phyloP scores from a whole-genome alignment of 1,140 invertebrate genomes.

The Aphis gossypii region DNA sequence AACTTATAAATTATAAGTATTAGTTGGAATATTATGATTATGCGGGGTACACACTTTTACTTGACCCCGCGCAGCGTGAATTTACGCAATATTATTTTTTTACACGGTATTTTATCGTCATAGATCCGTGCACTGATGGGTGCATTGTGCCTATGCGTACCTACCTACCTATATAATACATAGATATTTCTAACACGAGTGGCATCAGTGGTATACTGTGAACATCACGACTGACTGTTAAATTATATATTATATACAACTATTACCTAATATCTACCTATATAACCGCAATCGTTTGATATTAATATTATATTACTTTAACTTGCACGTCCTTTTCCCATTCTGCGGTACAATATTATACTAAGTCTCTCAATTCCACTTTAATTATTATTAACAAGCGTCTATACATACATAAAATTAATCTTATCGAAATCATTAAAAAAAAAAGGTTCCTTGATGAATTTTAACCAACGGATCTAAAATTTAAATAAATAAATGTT shows the following conservation, averaged over 20 bases:
- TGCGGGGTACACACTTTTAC: not conserved
- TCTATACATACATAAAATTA: not conserved
- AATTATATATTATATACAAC: not conserved
- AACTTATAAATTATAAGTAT: not conserved
- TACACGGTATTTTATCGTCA: not conserved
- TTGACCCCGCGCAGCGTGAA: not conserved
- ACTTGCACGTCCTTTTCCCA: not conserved
- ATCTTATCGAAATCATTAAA: not conserved
- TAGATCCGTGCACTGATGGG: not conserved
- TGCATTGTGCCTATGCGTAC: not conserved
- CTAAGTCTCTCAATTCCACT: not conserved
- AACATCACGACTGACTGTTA: not conserved
- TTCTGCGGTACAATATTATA: not conserved
- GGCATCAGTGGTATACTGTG: not conserved
- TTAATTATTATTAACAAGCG: not conserved
- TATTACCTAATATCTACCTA: not conserved
- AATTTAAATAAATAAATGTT: not conserved
- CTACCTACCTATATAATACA: not conserved
- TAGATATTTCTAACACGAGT: not conserved
- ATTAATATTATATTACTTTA: constrained; percentile 7
- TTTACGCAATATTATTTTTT: constrained; percentile 3
- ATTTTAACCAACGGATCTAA: not conserved
- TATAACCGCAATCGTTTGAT: not conserved
- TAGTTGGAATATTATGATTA: not conserved
- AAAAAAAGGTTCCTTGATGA: not conserved